A percentile compares a stretch with the other conserved stretches of the same genome.
Conservation (phyloP, 2,797 vertebrate genomes). For the Periophthalmus magnuspinnatus region DNA sequence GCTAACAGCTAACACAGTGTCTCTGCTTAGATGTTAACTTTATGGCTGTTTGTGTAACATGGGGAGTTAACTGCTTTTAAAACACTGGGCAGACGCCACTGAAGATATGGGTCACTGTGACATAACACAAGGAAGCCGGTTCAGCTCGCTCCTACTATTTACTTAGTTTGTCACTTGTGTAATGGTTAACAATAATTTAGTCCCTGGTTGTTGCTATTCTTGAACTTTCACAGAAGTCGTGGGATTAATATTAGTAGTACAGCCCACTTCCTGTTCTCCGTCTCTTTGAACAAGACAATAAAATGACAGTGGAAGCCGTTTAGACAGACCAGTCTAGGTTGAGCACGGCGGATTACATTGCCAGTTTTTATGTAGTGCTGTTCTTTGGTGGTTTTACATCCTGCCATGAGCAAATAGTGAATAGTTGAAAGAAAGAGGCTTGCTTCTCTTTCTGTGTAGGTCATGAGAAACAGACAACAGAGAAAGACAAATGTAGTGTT, state of each 20-base stretch:
- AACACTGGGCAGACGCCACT: neutral
- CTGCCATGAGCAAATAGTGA: constrained; percentile 40
- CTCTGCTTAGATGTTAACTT: constrained; percentile 7
- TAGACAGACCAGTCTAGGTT: constrained; percentile 36
- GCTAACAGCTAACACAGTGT: neutral
- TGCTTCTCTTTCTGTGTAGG: constrained; percentile 23
- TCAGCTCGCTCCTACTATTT: neutral
- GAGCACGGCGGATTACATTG: constrained; percentile 62
- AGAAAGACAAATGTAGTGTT: constrained; percentile 42
- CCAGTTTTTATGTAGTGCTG: constrained; percentile 48
- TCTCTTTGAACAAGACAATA: constrained; percentile 5
- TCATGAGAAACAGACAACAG: constrained; percentile 39
- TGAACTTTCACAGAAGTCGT: constrained; percentile 2
- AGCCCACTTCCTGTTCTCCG: neutral
- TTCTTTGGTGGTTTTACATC: constrained; percentile 61
- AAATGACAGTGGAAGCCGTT: constrained; percentile 1
- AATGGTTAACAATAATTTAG: constrained; percentile 11
- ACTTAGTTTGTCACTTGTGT: constrained; percentile 1
- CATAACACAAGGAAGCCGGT: neutral
- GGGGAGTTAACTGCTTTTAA: constrained; percentile 1
- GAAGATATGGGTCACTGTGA: constrained; percentile 3
- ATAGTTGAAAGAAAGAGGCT: constrained; percentile 22
- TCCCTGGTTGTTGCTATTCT: neutral
- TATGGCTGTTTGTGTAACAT: constrained; percentile 6
- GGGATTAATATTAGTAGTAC: neutral